These are phyloP conservation scores for Tineola bisselliella DNA, from an alignment of 2,888 invertebrate species.

Conservation along the genomic window DNA sequence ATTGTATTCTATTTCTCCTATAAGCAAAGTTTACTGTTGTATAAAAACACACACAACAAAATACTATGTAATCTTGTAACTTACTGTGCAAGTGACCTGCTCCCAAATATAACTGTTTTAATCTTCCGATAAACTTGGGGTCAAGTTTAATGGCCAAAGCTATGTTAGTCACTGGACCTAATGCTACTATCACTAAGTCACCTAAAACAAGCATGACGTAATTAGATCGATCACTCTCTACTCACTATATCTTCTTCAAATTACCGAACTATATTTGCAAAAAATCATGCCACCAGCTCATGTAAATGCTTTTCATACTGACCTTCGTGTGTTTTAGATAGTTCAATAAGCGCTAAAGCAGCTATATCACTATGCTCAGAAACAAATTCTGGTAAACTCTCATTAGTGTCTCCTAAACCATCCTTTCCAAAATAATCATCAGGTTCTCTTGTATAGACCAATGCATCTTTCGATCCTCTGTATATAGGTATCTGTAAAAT, in stretches of 20 bases:
- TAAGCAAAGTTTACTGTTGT: background rate
- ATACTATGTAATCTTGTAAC: slow-evolving; percentile 16
- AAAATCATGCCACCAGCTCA: too few species aligned
- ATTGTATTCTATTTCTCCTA: slow-evolving; percentile 37
- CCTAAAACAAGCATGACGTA: slow-evolving; percentile 37
- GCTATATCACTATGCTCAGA: slow-evolving; percentile 64
- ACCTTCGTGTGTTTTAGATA: slow-evolving; percentile 67
- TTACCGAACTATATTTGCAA: background rate
- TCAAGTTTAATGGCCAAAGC: slow-evolving; percentile 78
- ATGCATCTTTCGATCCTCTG: slow-evolving; percentile 67
- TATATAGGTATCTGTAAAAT: slow-evolving; percentile 74
- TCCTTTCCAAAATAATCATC: slow-evolving; percentile 70
- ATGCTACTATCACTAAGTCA: slow-evolving; percentile 69
- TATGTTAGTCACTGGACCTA: slow-evolving; percentile 83
- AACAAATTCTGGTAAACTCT: slow-evolving; percentile 47
- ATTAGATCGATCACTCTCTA: too few species aligned
- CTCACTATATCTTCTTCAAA: too few species aligned
- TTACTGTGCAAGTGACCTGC: slow-evolving; percentile 81
- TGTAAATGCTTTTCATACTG: too few species aligned
- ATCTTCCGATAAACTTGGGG: slow-evolving; percentile 68
- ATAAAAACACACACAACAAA: background rate
- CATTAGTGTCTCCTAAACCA: slow-evolving; percentile 74
- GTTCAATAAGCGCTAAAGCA: slow-evolving; percentile 66
- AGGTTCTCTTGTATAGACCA: slow-evolving; percentile 40
- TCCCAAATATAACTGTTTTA: slow-evolving; percentile 78